A percentile compares a stretch with the other conserved stretches of the same genome.
These are phyloP conservation scores for Latrodectus elegans DNA, from an alignment of 2,888 invertebrate species.

Conservation along the genomic window DNA sequence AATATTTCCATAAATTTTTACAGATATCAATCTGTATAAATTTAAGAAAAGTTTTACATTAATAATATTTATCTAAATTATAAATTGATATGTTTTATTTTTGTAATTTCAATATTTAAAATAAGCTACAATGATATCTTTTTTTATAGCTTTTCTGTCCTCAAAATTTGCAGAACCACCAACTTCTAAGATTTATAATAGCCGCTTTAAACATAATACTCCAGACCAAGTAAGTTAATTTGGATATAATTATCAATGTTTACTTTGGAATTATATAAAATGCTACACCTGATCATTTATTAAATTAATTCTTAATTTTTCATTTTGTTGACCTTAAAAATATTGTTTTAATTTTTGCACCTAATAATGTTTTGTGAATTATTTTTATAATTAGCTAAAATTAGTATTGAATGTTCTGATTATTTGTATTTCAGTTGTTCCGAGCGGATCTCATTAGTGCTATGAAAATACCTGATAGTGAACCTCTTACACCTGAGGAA, in stretches of 20 bases:
- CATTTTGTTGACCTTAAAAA: neutral
- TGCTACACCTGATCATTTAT: neutral
- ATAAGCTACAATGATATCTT: neutral
- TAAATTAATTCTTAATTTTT: neutral
- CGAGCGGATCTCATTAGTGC: slow-evolving; percentile 98
- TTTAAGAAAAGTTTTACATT: neutral
- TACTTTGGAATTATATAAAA: neutral
- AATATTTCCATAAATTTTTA: too few species aligned
- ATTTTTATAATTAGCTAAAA: neutral
- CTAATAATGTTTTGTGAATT: too few species aligned
- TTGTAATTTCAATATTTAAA: neutral
- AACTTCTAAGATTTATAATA: slow-evolving; percentile 67
- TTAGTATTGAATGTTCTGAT: neutral
- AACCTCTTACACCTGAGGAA: slow-evolving; percentile 91
- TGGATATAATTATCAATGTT: too few species aligned
- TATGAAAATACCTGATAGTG: slow-evolving; percentile 98
- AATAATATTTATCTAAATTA: neutral
- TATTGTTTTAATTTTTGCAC: too few species aligned
- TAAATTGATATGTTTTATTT: neutral
- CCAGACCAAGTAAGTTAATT: slow-evolving; percentile 59
- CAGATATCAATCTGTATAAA: neutral
- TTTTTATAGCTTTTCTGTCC: slow-evolving; percentile 49
- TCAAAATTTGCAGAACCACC: slow-evolving; percentile 64
- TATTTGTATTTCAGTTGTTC: slow-evolving; percentile 76
- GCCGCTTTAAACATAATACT: slow-evolving; percentile 33